Base-by-base conservation (phyloP, 2,797 vertebrate genomes). In the Cyclopterus lumpus region DNA sequence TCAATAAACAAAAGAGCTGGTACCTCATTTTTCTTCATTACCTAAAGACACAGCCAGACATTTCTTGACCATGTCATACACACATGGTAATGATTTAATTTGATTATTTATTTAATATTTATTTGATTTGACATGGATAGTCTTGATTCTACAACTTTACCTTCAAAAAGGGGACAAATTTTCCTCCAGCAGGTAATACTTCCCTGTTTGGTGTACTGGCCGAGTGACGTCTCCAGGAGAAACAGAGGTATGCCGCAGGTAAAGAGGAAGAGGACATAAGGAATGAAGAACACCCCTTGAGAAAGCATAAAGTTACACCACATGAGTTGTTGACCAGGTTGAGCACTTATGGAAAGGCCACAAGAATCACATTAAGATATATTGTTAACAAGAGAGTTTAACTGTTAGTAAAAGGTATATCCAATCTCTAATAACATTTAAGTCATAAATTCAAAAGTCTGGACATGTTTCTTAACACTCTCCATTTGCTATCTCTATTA, bases 111-210 rank as follows among this genome's bases (percentile, higher is more conserved):
- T 38, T n/a, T 36, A 59, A 3, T 8, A 20, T 16, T 32, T 15
- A 44, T 42, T 49, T 26, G 20, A 67, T 28, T 60, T 79, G 7
- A 72, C 6, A 48, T 42, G 12, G 49, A 51, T 26, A 68, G 5
- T 42, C 6, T 34, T 12, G 60, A 32, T 32, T 38, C 3, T 4
- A 61, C 51, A 71, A 20, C 4, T 75, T 93, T 89, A 95, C 95
- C 95, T 93, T 92, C 93, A 92, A 96, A 96, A 26, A 96, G 85
- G 15, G 95, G 95, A 73, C 95, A 96, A 1, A 96, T 91, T 67
- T 94, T 95, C 78, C 61, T 92, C 95, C 95, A 96, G 72, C 94
- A 94, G 71, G 95, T 96, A 40, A 95, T 92, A 38, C 90, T 77
- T 48, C 95, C 95, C 77, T 95, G 94, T 48, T 93, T 86, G 26